Percentiles rank a stretch among this genome's conserved stretches.
These are phyloP conservation scores for Rallus limicola DNA, from an alignment of 2,113 vertebrate genomes.

Conservation along the genomic window DNA sequence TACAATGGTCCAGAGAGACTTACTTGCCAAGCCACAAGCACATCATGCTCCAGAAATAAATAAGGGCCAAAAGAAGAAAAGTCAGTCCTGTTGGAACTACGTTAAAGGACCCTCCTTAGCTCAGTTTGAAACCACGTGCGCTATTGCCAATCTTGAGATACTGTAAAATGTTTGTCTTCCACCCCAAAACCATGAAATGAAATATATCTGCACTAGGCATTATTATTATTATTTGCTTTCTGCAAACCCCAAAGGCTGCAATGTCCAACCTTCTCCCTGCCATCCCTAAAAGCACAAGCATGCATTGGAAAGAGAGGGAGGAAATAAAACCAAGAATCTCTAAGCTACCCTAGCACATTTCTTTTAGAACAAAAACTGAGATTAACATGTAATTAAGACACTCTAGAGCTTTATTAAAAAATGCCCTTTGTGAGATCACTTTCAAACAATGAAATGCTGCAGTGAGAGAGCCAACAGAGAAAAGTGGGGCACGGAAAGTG, in stretches of 20 bases:
- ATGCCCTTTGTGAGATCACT: background rate
- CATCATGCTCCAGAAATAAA: conserved; percentile 50
- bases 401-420: background rate
- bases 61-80: conserved; percentile 28
- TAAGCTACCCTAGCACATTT: background rate
- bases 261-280: background rate
- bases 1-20: conserved; percentile 37
- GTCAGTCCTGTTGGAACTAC: background rate
- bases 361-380: conserved; percentile 21
- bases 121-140: background rate
- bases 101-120: background rate
- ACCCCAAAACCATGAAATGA: background rate
- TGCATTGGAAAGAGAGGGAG: too few species aligned
- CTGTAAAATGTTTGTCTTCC: background rate
- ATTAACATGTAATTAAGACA: conserved; percentile 13
- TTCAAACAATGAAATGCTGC: background rate
- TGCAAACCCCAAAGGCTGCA: background rate
- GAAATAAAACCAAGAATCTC: too few species aligned
- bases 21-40: conserved; percentile 58
- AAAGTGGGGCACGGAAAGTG: fast-evolving
- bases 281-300: too few species aligned
- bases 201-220: background rate
- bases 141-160: background rate
- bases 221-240: conserved; percentile 7
- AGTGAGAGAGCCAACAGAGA: background rate